Evolutionary conservation across 2,113 vertebrate genomes (phyloP).

Genomic region (Bombycilla garrulus): DNA sequence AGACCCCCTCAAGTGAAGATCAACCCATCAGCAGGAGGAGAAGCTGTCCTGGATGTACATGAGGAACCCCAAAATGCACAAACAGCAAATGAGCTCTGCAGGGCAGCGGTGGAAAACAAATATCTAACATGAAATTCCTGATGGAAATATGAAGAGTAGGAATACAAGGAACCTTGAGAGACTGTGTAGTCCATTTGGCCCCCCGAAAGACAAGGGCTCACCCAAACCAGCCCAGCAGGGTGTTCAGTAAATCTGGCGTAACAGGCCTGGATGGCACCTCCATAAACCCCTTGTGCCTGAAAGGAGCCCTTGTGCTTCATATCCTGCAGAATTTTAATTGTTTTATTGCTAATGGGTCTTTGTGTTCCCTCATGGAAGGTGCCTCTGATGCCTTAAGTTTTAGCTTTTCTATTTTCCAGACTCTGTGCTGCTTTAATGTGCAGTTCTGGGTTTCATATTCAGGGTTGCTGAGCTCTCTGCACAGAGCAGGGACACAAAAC

Average conservation of each 20-base stretch:
- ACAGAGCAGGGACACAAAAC: too few relatives aligned
- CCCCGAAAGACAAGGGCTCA: not conserved
- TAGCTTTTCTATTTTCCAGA: too few relatives aligned
- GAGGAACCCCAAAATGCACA: not conserved
- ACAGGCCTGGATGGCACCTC: not conserved
- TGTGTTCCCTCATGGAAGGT: not conserved
- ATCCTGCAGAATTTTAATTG: not conserved
- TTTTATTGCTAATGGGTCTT: accelerated
- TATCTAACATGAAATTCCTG: accelerated
- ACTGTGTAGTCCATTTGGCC: not conserved
- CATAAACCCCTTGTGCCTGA: not conserved
- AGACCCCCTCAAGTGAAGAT: not conserved
- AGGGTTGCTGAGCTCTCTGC: too few relatives aligned
- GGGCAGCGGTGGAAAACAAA: not conserved
- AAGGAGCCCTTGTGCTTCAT: not conserved
- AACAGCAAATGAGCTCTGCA: accelerated
- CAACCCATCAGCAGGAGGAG: not conserved
- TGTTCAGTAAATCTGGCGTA: accelerated
- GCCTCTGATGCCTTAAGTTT: not conserved
- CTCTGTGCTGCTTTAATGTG: too few relatives aligned
- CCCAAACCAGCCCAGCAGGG: not conserved
- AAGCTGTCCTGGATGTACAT: not conserved
- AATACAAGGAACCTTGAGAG: not conserved
- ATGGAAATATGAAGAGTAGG: not conserved
- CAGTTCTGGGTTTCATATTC: too few relatives aligned